Conservation (phyloP, 2,888 invertebrate genomes). For the Netelia melanura region DNA sequence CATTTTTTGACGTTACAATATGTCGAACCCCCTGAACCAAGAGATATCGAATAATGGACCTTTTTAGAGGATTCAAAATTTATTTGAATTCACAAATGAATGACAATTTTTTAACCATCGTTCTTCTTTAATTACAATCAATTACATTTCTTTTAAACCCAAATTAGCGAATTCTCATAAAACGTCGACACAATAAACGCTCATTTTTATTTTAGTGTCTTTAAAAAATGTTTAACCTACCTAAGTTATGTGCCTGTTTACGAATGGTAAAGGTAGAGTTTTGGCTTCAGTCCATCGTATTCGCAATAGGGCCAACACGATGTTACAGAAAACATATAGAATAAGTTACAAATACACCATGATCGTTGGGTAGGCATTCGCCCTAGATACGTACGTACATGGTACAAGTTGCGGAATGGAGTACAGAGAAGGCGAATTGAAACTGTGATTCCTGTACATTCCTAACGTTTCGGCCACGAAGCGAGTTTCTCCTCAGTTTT, state of each 20-base stretch:
- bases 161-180: too few relatives aligned
- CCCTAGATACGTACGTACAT: slow-evolving; percentile 2
- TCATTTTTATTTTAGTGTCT: background rate
- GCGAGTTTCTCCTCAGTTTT: slow-evolving; percentile 53
- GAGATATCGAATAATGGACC: too few relatives aligned
- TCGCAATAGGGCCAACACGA: background rate
- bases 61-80: too few relatives aligned
- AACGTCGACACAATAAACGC: background rate
- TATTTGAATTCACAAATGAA: too few relatives aligned
- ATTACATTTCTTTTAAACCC: too few relatives aligned
- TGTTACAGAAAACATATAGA: slow-evolving; percentile 10
- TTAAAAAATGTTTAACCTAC: background rate
- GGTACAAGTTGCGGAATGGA: background rate
- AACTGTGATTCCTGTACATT: slow-evolving; percentile 51
- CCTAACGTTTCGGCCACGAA: slow-evolving; percentile 21
- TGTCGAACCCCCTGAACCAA: too few relatives aligned
- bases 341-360: slow-evolving; percentile 41
- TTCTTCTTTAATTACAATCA: too few relatives aligned
- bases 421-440: slow-evolving; percentile 34
- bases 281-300: slow-evolving; percentile 18
- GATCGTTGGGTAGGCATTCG: slow-evolving; percentile 50
- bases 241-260: slow-evolving; percentile 23
- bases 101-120: too few relatives aligned
- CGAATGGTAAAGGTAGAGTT: slow-evolving; percentile 11
- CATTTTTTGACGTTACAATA: too few relatives aligned